Evolutionary conservation across 2,797 vertebrate genomes (phyloP), one percentile per base, ranked within the genome.

Genomic region (Pelodytes ibericus): DNA sequence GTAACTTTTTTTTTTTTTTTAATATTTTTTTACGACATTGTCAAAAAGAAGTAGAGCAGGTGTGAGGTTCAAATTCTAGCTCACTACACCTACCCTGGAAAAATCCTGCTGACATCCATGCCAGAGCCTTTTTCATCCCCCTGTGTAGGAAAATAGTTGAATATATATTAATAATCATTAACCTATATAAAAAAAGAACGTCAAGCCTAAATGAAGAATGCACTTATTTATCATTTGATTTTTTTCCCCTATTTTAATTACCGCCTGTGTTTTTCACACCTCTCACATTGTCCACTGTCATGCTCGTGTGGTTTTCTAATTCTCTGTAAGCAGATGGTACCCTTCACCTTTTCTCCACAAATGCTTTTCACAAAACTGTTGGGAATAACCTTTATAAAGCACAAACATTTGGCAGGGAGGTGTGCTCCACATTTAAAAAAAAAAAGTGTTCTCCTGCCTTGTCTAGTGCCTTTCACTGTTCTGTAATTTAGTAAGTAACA

Each of bases 271-370:
- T 67, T 30, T 31, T 53, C 15, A 56, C 67, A 26, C 13, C 22
- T 70, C 53, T 39, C 33, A 27, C 41, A 44, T 8, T 71, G 68
- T 60, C 27, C 56, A 2, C 16, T 13, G 68, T 60, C 68, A 71
- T 7, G 57, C 56, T 71, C 29, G 22, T 20, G 18, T 31, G 7
- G 26, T 61, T 68, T 68, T 27, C 41, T 59, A 49, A 51, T 60
- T 59, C 29, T n/a, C 64, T 44, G 39, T 49, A 51, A 57, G 51
- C 63, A 75, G 73, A 75, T 75, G 73, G 57, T 68, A 26, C 39
- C 73, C 64, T 68, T 75, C 64, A 75, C 64, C 73, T 75, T 65
- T 68, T 51, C 56, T 68, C 63, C 41, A 36, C 4, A 49, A 44
- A n/a, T 24, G 36, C 26, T 49, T 56, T 25, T 24, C 25, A 11